These are phyloP conservation scores for Mesochorus sp. DNA, from an alignment of 2,888 invertebrate genomes.

Conservation along the genomic window DNA sequence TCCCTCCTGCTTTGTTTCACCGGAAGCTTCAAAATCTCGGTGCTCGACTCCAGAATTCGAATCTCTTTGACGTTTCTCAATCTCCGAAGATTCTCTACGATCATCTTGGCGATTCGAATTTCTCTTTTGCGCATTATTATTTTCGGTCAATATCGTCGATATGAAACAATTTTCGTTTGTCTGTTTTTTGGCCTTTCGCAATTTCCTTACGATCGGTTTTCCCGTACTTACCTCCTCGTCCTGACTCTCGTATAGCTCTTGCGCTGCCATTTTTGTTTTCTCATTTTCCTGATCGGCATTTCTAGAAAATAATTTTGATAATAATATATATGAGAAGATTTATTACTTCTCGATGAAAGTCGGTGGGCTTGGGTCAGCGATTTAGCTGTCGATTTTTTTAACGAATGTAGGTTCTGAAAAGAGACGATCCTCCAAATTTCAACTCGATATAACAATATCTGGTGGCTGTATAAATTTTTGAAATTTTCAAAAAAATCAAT, in stretches of 20 bases:
- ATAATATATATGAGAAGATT: not conserved
- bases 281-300: not conserved
- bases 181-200: not conserved
- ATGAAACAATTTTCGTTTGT: not conserved
- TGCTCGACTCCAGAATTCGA: not conserved
- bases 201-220: not conserved
- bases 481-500: too few species aligned
- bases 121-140: not conserved
- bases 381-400: too few species aligned
- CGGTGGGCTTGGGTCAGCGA: not conserved
- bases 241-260: not conserved
- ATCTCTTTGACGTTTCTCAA: not conserved
- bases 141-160: not conserved
- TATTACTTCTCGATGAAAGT: too few species aligned
- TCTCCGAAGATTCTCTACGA: not conserved
- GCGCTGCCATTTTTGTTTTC: constrained; percentile 11
- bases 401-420: too few species aligned
- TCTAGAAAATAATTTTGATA: constrained; percentile 18
- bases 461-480: too few species aligned
- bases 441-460: too few species aligned
- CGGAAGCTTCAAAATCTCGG: not conserved
- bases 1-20: not conserved
- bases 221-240: not conserved
- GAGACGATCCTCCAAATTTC: too few species aligned
- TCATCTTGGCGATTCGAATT: not conserved